Percentiles rank a stretch among this genome's conserved stretches.
phyloP scores from a whole-genome alignment of 2,113 vertebrate genomes.

The Fukomys damarensis region DNA sequence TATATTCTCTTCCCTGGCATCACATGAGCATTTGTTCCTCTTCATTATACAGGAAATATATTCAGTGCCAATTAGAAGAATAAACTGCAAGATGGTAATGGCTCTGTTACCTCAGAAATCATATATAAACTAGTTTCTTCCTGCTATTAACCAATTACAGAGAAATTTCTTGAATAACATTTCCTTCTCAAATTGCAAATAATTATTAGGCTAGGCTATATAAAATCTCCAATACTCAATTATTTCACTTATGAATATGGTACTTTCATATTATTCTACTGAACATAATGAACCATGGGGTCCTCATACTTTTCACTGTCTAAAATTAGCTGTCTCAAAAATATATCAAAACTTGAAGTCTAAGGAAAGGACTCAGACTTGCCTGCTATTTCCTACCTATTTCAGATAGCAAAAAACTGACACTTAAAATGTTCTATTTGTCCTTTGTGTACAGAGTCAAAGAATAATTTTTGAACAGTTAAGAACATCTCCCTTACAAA shows the following conservation, averaged over 20 bases:
- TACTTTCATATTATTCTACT: neutral
- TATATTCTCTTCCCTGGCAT: constrained; percentile 61
- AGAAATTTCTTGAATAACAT: neutral
- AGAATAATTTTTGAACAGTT: neutral
- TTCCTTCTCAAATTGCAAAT: constrained; percentile 63
- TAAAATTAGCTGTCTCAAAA: constrained; percentile 19
- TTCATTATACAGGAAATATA: constrained; percentile 63
- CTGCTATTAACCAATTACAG: constrained; percentile 52
- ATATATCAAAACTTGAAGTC: neutral
- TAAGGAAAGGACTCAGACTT: neutral
- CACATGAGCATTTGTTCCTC: constrained; percentile 1
- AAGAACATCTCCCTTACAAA: neutral
- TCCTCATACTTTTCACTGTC: neutral
- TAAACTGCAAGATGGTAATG: constrained; percentile 59
- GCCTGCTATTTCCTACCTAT: neutral
- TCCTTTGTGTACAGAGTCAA: neutral
- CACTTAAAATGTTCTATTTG: neutral
- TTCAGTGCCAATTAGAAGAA: constrained; percentile 64
- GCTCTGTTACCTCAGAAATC: constrained; percentile 58
- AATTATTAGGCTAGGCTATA: constrained; percentile 15
- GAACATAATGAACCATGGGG: neutral
- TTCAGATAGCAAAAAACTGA: neutral
- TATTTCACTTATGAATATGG: neutral
- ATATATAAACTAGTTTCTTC: constrained; percentile 33
- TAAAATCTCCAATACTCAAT: constrained; percentile 44